Conservation (phyloP, 2,888 invertebrate species). For the Torymus texanus region DNA sequence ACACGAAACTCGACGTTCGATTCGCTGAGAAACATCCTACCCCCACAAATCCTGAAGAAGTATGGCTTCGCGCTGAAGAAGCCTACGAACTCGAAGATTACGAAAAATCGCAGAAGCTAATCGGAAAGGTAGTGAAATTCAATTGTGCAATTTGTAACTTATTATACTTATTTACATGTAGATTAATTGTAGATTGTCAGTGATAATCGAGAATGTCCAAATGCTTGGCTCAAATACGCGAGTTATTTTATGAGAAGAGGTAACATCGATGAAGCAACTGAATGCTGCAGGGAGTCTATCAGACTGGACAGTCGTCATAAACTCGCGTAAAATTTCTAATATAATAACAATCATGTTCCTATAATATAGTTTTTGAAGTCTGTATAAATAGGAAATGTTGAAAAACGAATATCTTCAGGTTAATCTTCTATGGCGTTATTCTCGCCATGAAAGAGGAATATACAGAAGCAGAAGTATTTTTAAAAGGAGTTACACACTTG, state of each 20-base stretch:
- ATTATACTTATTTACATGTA: neutral
- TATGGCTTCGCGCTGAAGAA: constrained; percentile 64
- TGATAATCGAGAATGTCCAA: constrained; percentile 54
- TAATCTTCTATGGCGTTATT: constrained; percentile 63
- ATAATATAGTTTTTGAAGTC: too few species aligned
- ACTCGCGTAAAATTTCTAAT: constrained; percentile 60
- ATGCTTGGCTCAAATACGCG: constrained; percentile 64
- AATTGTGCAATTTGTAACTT: neutral
- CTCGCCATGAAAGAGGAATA: constrained; percentile 61
- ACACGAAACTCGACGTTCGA: constrained; percentile 60
- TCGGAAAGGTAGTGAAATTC: constrained; percentile 46
- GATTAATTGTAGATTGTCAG: constrained; percentile 59
- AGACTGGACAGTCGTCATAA: constrained; percentile 60
- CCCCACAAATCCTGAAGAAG: neutral
- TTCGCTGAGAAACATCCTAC: neutral
- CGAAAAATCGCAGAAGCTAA: constrained; percentile 58
- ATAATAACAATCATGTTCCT: neutral
- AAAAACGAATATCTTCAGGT: constrained; percentile 54
- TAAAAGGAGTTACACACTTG: constrained; percentile 61
- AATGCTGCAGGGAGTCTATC: constrained; percentile 65
- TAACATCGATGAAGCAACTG: constrained; percentile 62
- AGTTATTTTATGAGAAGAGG: constrained; percentile 60
- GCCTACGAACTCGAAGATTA: constrained; percentile 62
- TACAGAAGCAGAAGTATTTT: constrained; percentile 63
- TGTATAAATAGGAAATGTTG: too few species aligned